Evolutionary conservation across 2,113 vertebrate species (phyloP), one percentile per base, ranked within the genome.

Genomic region (Capreolus pygargus): DNA sequence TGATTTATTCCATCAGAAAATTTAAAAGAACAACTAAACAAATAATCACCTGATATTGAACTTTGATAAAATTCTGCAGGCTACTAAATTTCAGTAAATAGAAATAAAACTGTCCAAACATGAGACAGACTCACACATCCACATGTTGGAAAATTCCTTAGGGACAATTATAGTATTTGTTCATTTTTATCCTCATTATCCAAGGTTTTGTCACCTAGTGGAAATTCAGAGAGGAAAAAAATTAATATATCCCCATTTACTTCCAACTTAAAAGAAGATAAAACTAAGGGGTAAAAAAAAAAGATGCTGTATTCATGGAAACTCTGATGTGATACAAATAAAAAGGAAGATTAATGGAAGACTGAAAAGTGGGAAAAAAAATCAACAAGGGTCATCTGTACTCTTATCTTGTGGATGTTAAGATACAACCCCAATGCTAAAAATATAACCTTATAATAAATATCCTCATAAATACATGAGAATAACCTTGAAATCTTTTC

Each of bases 401-500:
- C 45, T 94, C 78, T 78, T 70, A 33, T 89, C 84, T 96, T 83
- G 55, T 86, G 50, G 30, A 60, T 92, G 23, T 84, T 96, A 86
- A 91, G 39, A 82, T 86, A 54, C 2, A 92, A 50, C 78, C 15
- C 36, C 61, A 67, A 67, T 54, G 54, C 90, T 92, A 96, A 96
- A 96, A 84, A 96, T 94, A 92, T 81, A 92, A 78, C 81, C 87
- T 89, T 86, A 28, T 83, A 13, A 79, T 45, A 91, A 74, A 84
- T 60, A 91, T 17, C 25, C 39, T 92, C 81, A 92, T 50, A 96
- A 94, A 70, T 61, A 84, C 36, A 50, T 57, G 70, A 79, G 91
- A 94, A 87, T 93, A 95, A 97, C 96, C 96, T 97, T 97, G 97
- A 89, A 90, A 86, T 87, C n/a, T 84, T 89, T 91, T 54, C 79